phyloP scores from a whole-genome alignment of 92 coral and sea anemone species.

The Phymanthus crucifer region DNA sequence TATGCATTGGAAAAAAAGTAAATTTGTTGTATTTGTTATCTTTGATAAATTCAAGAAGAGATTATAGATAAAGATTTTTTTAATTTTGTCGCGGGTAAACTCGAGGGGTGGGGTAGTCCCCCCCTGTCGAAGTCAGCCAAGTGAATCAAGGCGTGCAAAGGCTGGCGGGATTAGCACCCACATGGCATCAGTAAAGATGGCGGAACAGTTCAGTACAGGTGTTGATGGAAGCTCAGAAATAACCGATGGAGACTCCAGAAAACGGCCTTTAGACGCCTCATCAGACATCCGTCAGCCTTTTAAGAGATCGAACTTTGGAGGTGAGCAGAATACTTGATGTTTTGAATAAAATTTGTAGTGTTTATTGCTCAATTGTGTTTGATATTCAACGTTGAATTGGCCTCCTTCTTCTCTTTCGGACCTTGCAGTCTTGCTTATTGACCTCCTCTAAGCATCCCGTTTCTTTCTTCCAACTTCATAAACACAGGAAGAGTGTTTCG shows the following conservation, averaged over 20 bases:
- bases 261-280: slow-evolving; percentile 88
- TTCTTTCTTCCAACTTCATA: not conserved
- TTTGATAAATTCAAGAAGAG: not conserved
- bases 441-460: not conserved
- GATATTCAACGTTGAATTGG: not conserved
- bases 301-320: slow-evolving; percentile 95
- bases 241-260: slow-evolving; percentile 82
- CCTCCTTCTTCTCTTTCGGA: not conserved
- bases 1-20: not conserved
- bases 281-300: slow-evolving; percentile 78
- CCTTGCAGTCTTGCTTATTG: not conserved
- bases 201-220: slow-evolving; percentile 81
- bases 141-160: slow-evolving; percentile 40
- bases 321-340: slow-evolving; percentile 47
- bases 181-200: slow-evolving; percentile 83
- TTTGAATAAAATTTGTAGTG: not conserved
- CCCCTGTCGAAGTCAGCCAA: not conserved
- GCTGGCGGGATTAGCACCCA: slow-evolving; percentile 64
- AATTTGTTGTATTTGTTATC: not conserved
- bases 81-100: not conserved
- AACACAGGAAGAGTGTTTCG: not conserved
- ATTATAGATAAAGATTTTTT: not conserved
- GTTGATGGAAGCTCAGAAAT: slow-evolving; percentile 76
- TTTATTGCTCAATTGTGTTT: slow-evolving; percentile 44
- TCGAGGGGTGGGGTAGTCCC: not conserved